Conservation (phyloP, 1,140 invertebrate species). For the Cotesia vestalis region DNA sequence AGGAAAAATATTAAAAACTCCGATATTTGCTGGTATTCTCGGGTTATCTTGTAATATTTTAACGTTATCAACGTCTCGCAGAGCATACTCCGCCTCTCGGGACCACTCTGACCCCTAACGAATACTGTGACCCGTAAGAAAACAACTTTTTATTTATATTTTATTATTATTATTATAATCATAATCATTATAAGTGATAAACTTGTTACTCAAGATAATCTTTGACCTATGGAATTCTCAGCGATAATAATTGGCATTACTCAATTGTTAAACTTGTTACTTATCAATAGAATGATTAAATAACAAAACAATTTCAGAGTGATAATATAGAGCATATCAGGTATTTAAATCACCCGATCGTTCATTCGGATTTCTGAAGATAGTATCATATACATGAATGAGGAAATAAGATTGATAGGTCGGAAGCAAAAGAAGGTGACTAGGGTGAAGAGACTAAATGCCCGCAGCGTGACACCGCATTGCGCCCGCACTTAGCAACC, state of each 20-base stretch:
- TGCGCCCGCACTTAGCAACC: slow-evolving; percentile 60
- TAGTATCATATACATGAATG: not conserved
- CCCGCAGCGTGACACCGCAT: slow-evolving; percentile 62
- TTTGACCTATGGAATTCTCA: not conserved
- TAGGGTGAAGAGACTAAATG: slow-evolving; percentile 39
- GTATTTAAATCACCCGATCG: not conserved
- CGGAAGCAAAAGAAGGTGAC: slow-evolving; percentile 14
- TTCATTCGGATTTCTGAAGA: not conserved
- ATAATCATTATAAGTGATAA: slow-evolving; percentile 29
- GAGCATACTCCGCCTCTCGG: slow-evolving; percentile 10
- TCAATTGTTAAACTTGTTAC: slow-evolving; percentile 1
- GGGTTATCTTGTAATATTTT: slow-evolving; percentile 45
- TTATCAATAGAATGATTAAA: not conserved
- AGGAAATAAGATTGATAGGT: slow-evolving; percentile 7
- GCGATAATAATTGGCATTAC: slow-evolving; percentile 14
- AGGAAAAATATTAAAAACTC: slow-evolving; percentile 37
- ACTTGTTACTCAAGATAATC: slow-evolving; percentile 8
- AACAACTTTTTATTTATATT: slow-evolving; percentile 7
- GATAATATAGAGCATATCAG: too few relatives aligned
- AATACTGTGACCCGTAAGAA: slow-evolving; percentile 19
- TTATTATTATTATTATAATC: slow-evolving; percentile 15
- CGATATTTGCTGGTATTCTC: slow-evolving; percentile 39
- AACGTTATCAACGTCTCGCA: slow-evolving; percentile 42
- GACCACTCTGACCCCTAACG: slow-evolving; percentile 27
- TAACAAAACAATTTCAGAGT: too few relatives aligned